Evolutionary conservation across 1,140 invertebrate species (phyloP).

Genomic region (Melipona quadrifasciata): DNA sequence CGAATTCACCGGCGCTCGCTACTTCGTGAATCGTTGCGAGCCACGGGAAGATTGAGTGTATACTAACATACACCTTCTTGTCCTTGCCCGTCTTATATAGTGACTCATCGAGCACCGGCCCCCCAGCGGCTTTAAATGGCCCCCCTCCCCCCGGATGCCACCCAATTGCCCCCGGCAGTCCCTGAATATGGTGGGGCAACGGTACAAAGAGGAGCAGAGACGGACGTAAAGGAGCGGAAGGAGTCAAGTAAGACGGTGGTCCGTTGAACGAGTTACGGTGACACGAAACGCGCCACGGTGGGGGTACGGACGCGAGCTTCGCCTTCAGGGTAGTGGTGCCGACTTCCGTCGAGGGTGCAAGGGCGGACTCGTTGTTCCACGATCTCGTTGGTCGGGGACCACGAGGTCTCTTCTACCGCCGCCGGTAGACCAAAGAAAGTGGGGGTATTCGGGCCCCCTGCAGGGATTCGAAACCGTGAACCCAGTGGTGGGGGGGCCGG

Average conservation of each 20-base stretch:
- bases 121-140: constrained; percentile 64
- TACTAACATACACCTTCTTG: constrained; percentile 81
- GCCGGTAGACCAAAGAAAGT: not conserved
- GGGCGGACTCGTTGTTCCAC: constrained; percentile 59
- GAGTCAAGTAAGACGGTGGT: constrained; percentile 47
- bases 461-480: constrained; percentile 39
- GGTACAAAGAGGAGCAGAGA: constrained; percentile 51
- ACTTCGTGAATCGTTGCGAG: constrained; percentile 68
- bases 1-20: constrained; percentile 65
- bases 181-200: constrained; percentile 56
- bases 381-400: constrained; percentile 58
- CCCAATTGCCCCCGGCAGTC: constrained; percentile 54
- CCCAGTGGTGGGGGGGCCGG: constrained; percentile 24
- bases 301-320: constrained; percentile 51
- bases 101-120: constrained; percentile 78
- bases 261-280: constrained; percentile 34
- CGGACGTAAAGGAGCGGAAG: constrained; percentile 41
- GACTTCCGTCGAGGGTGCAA: constrained; percentile 58
- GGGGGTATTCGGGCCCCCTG: constrained; percentile 54
- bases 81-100: constrained; percentile 82
- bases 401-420: constrained; percentile 47
- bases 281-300: constrained; percentile 55
- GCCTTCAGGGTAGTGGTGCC: constrained; percentile 29
- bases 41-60: constrained; percentile 79
- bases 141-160: constrained; percentile 40